Base-by-base conservation (phyloP, 2,797 vertebrate genomes). In the Vespertilio murinus region DNA sequence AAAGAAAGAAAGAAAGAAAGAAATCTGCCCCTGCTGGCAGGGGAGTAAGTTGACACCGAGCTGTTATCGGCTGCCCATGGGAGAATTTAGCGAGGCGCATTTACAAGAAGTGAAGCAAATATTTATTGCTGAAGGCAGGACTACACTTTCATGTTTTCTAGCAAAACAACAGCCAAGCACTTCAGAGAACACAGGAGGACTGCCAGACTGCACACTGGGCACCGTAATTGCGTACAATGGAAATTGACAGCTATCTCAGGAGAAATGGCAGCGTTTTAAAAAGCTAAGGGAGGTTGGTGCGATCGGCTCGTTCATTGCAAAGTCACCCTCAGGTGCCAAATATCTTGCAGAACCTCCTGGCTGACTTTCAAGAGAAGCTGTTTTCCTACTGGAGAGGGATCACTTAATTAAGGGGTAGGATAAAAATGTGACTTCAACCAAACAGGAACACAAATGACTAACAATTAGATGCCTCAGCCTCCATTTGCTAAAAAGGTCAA, bases 21-120 rank as follows among this genome's bases (percentile, higher is more conserved):
- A 88, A 94, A 93, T 94, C 86, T 80, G 82, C 75, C 87, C 93
- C 90, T 94, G 81, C 64, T 88, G 77, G 88, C 90, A 61, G 65
- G 23, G 93, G 69, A 90, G 56, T 42, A 56, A 86, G 70, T 67
- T 52, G 69, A 89, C 61, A 85, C 40, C 80, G 54, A 70, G 18
- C 30, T 61, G 40, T 70, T 67, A 35, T 17, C 45, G 6, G 38
- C 73, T 67, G 33, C 59, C 85, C 45, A 2, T 10, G 81, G 87
- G 84, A 90, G 85, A 90, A 85, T 74, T 94, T 70, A 56, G 85
- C 0, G 0, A n/a, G 22, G 61, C 28, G 8, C 56, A 45, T 73
- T 91, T 79, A 78, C 73, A 87, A 3, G 70, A 91, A 93, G 74
- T 40, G 90, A 92, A 73, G 67, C 86, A 94, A 79, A 70, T 92